Percentiles rank a stretch among this genome's conserved stretches.
phyloP scores from a whole-genome alignment of 2,797 vertebrate genomes.

The Vespertilio murinus region DNA sequence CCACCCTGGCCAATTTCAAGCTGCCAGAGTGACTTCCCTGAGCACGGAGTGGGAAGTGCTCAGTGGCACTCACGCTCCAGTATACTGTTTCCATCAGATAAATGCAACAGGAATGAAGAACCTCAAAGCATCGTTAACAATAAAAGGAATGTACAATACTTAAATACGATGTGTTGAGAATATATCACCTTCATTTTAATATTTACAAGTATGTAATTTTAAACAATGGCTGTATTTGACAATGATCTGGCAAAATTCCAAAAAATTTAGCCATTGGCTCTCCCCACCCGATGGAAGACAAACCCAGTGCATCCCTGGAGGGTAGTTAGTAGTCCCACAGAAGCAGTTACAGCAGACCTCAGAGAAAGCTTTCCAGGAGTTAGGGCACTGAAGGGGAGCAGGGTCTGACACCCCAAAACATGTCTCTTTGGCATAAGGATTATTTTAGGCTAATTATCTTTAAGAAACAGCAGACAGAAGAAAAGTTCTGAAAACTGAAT shows the following conservation, averaged over 20 bases:
- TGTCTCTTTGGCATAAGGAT: neutral
- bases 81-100: neutral
- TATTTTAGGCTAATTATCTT: neutral
- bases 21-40: neutral
- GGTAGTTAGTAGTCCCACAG: neutral
- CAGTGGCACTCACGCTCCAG: neutral
- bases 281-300: neutral
- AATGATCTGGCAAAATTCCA: neutral
- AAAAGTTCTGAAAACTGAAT: neutral
- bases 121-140: neutral
- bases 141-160: neutral
- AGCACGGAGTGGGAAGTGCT: neutral
- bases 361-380: neutral
- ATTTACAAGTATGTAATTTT: neutral
- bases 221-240: neutral
- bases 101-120: neutral
- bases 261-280: neutral
- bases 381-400: neutral
- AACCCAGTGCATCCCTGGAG: neutral
- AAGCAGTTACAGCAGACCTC: neutral
- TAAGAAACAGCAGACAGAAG: neutral
- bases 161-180: conserved; percentile 1
- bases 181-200: neutral
- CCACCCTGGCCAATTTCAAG: neutral
- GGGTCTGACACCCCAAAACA: neutral